These are phyloP conservation scores for Drosophila malerkotliana DNA, from an alignment of 1,140 invertebrate genomes.

Conservation along the genomic window DNA sequence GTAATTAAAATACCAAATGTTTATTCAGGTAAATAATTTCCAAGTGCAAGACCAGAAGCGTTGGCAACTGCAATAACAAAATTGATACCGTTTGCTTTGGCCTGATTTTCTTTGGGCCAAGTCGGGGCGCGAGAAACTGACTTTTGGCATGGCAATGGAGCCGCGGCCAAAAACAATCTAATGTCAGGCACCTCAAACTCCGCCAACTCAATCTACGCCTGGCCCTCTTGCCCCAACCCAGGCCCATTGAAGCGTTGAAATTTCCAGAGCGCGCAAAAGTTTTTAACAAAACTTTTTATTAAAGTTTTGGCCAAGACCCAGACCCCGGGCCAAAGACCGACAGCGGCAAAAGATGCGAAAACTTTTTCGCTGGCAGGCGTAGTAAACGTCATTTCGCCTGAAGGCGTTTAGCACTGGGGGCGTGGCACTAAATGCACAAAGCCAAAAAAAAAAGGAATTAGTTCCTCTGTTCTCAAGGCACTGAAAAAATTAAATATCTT, in stretches of 20 bases:
- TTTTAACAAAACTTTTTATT: constrained; percentile 83
- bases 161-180: constrained; percentile 72
- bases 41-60: constrained; percentile 61
- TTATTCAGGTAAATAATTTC: constrained; percentile 83
- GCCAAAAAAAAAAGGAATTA: constrained; percentile 27
- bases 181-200: constrained; percentile 55
- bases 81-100: constrained; percentile 62
- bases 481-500: neutral
- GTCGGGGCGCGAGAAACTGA: constrained; percentile 33
- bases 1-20: constrained; percentile 83
- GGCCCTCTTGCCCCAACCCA: neutral
- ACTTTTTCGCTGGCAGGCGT: constrained; percentile 72
- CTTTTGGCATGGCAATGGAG: constrained; percentile 69
- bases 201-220: neutral
- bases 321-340: constrained; percentile 29
- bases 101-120: constrained; percentile 42
- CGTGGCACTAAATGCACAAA: constrained; percentile 55
- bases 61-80: constrained; percentile 77
- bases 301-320: constrained; percentile 67
- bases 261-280: constrained; percentile 73
- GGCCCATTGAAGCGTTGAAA: constrained; percentile 78
- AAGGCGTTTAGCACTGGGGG: constrained; percentile 45
- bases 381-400: constrained; percentile 75
- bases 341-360: constrained; percentile 63
- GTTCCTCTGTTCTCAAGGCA: constrained; percentile 5